Conservation (phyloP, 2,113 vertebrate genomes). For the Zosterops pallidus region DNA sequence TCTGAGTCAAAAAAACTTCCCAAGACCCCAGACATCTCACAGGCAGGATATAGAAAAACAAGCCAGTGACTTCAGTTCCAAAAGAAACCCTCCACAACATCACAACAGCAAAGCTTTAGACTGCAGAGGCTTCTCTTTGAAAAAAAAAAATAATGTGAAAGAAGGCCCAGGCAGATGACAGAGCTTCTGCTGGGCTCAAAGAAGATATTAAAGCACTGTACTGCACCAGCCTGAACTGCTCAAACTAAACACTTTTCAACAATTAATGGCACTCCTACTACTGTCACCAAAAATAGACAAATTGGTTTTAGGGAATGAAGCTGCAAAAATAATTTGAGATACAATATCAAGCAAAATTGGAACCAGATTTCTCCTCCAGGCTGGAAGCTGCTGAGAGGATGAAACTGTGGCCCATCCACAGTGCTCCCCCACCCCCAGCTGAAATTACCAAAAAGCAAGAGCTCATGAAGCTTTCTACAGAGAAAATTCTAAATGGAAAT, state of each 20-base stretch:
- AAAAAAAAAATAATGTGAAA: neutral
- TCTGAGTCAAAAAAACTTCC: neutral
- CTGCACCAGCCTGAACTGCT: neutral
- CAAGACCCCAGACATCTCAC: neutral
- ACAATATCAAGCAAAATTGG: neutral
- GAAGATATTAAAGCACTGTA: neutral
- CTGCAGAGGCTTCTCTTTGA: neutral
- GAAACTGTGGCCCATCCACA: neutral
- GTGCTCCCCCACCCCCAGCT: accelerated
- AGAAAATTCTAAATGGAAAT: neutral
- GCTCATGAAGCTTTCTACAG: neutral
- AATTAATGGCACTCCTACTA: neutral
- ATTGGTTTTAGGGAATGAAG: neutral
- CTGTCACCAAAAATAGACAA: neutral
- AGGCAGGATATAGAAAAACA: neutral
- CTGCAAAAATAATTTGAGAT: neutral
- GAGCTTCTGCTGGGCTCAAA: accelerated
- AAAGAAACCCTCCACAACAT: neutral
- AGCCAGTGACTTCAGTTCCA: neutral
- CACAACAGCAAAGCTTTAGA: neutral
- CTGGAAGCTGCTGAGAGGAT: neutral
- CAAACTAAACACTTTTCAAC: neutral
- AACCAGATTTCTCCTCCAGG: neutral
- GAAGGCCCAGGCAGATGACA: neutral
- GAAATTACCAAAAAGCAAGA: neutral